Conservation (phyloP, 2,113 vertebrate species). For the Sapayoa aenigma region DNA sequence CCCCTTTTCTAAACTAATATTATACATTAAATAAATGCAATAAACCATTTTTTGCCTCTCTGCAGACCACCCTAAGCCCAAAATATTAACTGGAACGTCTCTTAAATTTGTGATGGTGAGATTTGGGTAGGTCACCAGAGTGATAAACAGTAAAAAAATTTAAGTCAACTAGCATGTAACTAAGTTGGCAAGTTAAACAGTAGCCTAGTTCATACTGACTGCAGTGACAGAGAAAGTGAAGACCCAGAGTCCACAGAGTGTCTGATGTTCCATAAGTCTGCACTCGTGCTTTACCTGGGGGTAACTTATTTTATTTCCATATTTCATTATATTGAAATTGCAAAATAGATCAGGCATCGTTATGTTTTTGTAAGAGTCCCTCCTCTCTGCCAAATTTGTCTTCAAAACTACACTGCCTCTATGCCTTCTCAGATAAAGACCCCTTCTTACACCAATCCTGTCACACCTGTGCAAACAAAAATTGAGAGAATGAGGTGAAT, state of each 20-base stretch:
- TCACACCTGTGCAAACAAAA: neutral
- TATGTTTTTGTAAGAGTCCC: neutral
- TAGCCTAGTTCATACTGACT: neutral
- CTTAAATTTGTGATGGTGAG: neutral
- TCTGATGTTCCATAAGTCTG: neutral
- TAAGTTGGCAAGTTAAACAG: neutral
- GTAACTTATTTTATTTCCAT: neutral
- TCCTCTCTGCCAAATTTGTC: neutral
- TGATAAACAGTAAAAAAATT: neutral
- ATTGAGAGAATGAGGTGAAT: neutral
- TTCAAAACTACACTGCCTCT: neutral
- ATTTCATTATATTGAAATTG: neutral
- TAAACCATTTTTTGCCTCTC: neutral
- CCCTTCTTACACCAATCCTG: neutral
- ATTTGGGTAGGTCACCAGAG: neutral
- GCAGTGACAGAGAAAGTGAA: neutral
- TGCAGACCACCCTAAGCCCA: neutral
- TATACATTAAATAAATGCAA: neutral
- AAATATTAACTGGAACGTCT: neutral
- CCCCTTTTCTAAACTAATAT: neutral
- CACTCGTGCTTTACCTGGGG: neutral
- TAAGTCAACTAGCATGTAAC: neutral
- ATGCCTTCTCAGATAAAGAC: neutral
- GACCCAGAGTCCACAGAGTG: fast-evolving
- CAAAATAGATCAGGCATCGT: neutral